Evolutionary conservation across 2,797 vertebrate genomes (phyloP), one percentile per base, ranked within the genome.

Genomic region (Sciurus carolinensis): DNA sequence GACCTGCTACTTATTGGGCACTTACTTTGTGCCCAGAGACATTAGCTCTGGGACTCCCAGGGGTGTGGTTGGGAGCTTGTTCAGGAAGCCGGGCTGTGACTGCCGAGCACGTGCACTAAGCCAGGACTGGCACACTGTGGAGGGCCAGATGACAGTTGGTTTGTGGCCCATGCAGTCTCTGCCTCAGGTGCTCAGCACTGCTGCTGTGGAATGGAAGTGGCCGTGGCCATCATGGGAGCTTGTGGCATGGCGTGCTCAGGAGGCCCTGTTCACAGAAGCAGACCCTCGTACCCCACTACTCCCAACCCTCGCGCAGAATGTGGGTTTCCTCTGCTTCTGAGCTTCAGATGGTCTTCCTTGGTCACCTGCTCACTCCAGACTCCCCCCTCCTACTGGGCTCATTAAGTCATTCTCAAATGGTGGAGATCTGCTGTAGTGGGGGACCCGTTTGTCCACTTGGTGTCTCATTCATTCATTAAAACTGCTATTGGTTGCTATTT

Each of bases 291-390:
- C 13, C 72, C 64, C 57, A 1, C 44, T 30, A n/a, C 62, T 26
- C 15, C 15, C 7, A 62, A 15, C 50, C 9, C 0, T n/a, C 0
- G 0, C 42, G 1, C 2, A 4, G 54, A 18, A 20, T 8, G 0
- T 4, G 20, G 42, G 10, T 11, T 69, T 54, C 64, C n/a, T 84
- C 64, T 22, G 3, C 42, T 17, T 30, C 24, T 11, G 72, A 39
- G 30, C 72, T 42, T 82, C 87, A 4, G 1, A 0, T 3, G 67
- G 33, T 2, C 73, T 69, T 44, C 47, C 86, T 2, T 14, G 59
- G 44, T 85, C 28, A 13, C 17, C 44, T 1, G 62, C 95, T 36
- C 44, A 1, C 18, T 62, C 7, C n/a, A 79, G 64, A 36, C 81
- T n/a, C 30, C 66, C 66, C 42, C 28, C 6, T 3, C 15, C 39